Conservation (phyloP, 2,888 invertebrate genomes). For the Suillia variegata region DNA sequence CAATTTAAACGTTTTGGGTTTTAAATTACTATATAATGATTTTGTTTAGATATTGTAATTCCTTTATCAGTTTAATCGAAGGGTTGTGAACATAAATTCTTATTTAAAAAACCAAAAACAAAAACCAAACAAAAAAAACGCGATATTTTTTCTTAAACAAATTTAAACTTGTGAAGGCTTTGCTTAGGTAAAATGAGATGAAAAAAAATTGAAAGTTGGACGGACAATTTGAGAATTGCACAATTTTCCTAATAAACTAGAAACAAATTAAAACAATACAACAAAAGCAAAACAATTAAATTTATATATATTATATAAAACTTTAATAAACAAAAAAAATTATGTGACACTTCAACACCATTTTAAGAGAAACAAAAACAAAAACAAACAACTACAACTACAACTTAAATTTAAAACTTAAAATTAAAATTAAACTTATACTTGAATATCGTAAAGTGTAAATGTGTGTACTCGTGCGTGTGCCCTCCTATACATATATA, state of each 20-base stretch:
- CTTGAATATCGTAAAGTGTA: not conserved
- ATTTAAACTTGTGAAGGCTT: too few relatives aligned
- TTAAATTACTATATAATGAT: too few relatives aligned
- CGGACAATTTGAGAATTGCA: slow-evolving; percentile 2
- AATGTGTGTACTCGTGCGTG: slow-evolving; percentile 36
- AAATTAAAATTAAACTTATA: not conserved
- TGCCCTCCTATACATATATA: slow-evolving; percentile 39
- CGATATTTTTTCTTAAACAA: too few relatives aligned
- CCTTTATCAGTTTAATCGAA: too few relatives aligned
- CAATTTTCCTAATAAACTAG: slow-evolving; percentile 25
- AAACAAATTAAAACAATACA: too few relatives aligned
- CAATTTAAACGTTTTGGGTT: too few relatives aligned
- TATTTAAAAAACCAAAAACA: not conserved
- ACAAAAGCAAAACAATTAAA: too few relatives aligned
- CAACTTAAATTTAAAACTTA: slow-evolving; percentile 7
- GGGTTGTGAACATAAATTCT: slow-evolving; percentile 1
- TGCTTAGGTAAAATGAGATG: not conserved
- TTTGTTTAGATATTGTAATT: too few relatives aligned
- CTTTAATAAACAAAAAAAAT: slow-evolving; percentile 1
- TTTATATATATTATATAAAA: not conserved
- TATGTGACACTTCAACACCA: not conserved
- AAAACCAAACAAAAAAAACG: not conserved
- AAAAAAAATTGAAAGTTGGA: too few relatives aligned
- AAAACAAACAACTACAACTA: slow-evolving; percentile 14
- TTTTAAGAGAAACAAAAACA: too few relatives aligned